Evolutionary conservation across 2,888 invertebrate genomes (phyloP).

Genomic region (Disparrhopalites patrizii): DNA sequence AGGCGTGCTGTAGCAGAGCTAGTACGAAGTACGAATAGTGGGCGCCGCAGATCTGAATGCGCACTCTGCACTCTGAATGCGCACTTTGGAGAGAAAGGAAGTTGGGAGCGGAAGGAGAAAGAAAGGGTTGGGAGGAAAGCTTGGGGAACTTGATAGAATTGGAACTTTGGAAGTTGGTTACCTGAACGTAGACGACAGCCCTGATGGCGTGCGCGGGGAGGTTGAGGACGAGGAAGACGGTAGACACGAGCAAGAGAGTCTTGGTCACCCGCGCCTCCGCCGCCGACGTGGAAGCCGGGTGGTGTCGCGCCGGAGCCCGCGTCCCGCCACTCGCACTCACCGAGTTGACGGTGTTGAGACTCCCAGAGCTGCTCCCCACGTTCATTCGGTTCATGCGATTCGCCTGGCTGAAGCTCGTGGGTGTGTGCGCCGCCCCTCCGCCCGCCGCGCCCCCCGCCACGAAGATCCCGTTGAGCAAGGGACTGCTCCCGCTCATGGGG

Average conservation of each 20-base stretch:
- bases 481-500: background rate
- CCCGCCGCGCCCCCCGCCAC: background rate
- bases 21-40: too few relatives aligned
- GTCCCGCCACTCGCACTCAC: background rate
- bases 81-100: background rate
- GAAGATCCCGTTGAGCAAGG: background rate
- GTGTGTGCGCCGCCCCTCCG: background rate
- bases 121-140: background rate
- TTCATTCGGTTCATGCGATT: conserved; percentile 23
- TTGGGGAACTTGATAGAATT: background rate
- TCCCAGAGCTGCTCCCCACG: conserved; percentile 10
- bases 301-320: conserved; percentile 7
- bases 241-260: conserved; percentile 76
- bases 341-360: conserved; percentile 8
- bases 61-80: background rate
- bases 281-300: conserved; percentile 25
- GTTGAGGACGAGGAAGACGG: conserved; percentile 72
- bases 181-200: conserved; percentile 61
- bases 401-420: conserved; percentile 8
- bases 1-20: too few relatives aligned
- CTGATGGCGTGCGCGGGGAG: conserved; percentile 71
- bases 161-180: conserved; percentile 49
- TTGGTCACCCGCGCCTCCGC: conserved; percentile 59
- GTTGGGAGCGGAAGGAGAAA: too few relatives aligned
- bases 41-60: too few relatives aligned